Evolutionary conservation across 2,888 invertebrate species (phyloP).

Genomic region (Plebejus melissa): DNA sequence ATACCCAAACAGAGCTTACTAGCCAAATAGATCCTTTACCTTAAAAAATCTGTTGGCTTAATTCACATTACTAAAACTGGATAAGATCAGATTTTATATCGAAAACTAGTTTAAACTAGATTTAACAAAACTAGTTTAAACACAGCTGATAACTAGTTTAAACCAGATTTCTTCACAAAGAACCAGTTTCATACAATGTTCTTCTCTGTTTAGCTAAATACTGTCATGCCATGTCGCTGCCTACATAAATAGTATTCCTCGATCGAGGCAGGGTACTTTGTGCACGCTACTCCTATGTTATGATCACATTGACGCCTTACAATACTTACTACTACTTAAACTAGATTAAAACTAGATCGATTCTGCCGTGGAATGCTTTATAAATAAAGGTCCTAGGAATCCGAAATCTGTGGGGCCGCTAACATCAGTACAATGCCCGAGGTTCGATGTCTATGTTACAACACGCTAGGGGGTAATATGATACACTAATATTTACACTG

Average conservation of each 20-base stretch:
- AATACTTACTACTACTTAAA: conserved; percentile 61
- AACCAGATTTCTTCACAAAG: neutral
- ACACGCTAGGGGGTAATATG: conserved; percentile 65
- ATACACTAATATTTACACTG: conserved; percentile 77
- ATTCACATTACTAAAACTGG: neutral
- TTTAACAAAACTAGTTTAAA: neutral
- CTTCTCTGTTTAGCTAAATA: neutral
- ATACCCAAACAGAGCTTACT: conserved; percentile 2
- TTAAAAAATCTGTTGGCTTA: neutral
- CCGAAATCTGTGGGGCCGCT: conserved; percentile 48
- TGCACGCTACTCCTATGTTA: conserved; percentile 72
- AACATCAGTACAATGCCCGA: conserved; percentile 74
- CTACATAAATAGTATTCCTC: conserved; percentile 60
- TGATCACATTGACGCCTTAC: conserved; percentile 71
- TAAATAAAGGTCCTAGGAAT: conserved; percentile 64
- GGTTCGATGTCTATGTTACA: conserved; percentile 72
- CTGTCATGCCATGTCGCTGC: conserved; percentile 52
- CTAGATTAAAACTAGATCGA: conserved; percentile 59
- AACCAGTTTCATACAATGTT: neutral
- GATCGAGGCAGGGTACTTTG: conserved; percentile 66
- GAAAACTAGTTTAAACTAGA: neutral
- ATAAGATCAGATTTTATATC: neutral
- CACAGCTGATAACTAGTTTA: neutral
- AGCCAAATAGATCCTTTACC: neutral
- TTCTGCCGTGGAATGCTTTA: conserved; percentile 75